Evolutionary conservation across 2,113 vertebrate genomes (phyloP).

Genomic region (Erythrocercus mccallii): DNA sequence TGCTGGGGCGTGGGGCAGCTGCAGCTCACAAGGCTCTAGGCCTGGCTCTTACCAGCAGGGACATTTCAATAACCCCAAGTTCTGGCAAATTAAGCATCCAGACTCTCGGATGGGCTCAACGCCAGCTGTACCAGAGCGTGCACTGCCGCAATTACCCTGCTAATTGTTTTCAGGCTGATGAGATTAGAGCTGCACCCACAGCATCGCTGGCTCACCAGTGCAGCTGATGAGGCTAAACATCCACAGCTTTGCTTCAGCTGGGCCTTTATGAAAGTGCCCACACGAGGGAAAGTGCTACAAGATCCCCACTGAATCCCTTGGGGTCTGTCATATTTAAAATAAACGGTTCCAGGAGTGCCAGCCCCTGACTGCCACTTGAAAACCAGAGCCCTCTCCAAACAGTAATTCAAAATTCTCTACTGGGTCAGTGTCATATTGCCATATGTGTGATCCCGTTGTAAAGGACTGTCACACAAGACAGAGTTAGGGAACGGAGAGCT

Average conservation of each 20-base stretch:
- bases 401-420: background rate
- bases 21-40: rapidly evolving
- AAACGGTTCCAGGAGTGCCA: background rate
- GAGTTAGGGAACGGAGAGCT: background rate
- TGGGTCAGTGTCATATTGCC: background rate
- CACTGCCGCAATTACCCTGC: background rate
- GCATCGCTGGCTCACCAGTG: background rate
- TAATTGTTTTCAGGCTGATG: constrained; percentile 5
- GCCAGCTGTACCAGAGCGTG: background rate
- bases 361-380: background rate
- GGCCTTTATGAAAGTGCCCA: background rate
- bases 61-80: background rate
- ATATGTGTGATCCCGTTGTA: rapidly evolving
- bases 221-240: background rate
- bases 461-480: background rate
- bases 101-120: background rate
- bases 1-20: background rate
- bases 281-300: background rate
- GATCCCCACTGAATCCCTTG: background rate
- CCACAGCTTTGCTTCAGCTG: background rate
- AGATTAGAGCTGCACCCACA: background rate
- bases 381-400: background rate
- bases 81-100: background rate
- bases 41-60: background rate
- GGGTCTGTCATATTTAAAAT: background rate